phyloP scores from a whole-genome alignment of 2,888 invertebrate genomes.

The Mesoligia furuncula region DNA sequence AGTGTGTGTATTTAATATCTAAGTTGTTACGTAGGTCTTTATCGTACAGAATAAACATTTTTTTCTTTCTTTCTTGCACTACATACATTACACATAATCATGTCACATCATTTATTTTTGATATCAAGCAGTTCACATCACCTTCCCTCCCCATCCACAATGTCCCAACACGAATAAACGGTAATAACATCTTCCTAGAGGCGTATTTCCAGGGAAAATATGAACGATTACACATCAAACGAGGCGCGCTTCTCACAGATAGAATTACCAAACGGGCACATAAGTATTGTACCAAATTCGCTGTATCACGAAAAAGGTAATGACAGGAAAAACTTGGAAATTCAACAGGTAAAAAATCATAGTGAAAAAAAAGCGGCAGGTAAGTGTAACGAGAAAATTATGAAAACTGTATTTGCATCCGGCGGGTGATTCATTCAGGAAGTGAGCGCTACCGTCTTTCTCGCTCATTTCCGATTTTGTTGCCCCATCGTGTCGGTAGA shows the following conservation, averaged over 20 bases:
- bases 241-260: constrained; percentile 44
- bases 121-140: background rate
- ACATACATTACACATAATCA: background rate
- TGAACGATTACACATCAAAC: constrained; percentile 58
- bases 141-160: background rate
- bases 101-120: background rate
- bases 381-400: constrained; percentile 72
- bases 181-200: constrained; percentile 32
- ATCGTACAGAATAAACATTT: background rate
- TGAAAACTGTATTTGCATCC: constrained; percentile 77
- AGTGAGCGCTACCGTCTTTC: constrained; percentile 66
- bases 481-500: constrained; percentile 52
- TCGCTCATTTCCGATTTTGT: constrained; percentile 71
- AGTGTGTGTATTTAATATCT: background rate
- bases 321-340: constrained; percentile 56
- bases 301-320: constrained; percentile 25
- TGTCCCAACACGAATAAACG: constrained; percentile 11
- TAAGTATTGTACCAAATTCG: constrained; percentile 41
- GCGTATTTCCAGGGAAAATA: constrained; percentile 38
- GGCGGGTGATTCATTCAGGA: constrained; percentile 75
- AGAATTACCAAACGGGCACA: constrained; percentile 28
- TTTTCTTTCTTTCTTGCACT: background rate
- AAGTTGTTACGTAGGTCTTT: background rate
- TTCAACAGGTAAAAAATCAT: constrained; percentile 73
- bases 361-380: constrained; percentile 56